phyloP scores from a whole-genome alignment of 2,797 vertebrate genomes.

The Huso huso region DNA sequence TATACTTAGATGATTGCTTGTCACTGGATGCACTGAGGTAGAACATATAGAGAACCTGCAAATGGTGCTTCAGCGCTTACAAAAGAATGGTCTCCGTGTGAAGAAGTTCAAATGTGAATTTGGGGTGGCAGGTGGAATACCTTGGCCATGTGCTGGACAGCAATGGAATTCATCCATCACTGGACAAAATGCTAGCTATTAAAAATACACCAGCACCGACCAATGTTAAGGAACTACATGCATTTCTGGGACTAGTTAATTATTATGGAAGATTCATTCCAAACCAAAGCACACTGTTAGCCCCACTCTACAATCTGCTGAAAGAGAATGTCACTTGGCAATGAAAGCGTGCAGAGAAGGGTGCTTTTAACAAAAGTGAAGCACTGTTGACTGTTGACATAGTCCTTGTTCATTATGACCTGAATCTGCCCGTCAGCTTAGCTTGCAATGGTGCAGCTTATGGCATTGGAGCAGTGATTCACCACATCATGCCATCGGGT shows the following conservation, averaged over 20 bases:
- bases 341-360: constrained; percentile 14
- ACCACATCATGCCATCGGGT: constrained; percentile 20
- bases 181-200: constrained; percentile 20
- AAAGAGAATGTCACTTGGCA: constrained; percentile 16
- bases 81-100: constrained; percentile 11
- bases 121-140: constrained; percentile 16
- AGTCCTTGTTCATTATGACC: constrained; percentile 14
- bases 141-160: constrained; percentile 17
- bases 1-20: constrained; percentile 13
- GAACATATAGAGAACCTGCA: neutral
- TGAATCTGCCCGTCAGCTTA: constrained; percentile 10
- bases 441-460: constrained; percentile 11
- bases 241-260: constrained; percentile 17
- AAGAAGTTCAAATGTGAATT: constrained; percentile 24
- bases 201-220: constrained; percentile 14
- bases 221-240: constrained; percentile 11
- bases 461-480: constrained; percentile 18
- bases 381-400: constrained; percentile 15
- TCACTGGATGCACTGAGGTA: constrained; percentile 9
- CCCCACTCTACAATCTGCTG: constrained; percentile 19
- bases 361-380: constrained; percentile 18
- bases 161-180: constrained; percentile 12
- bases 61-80: constrained; percentile 15
- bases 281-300: constrained; percentile 17
- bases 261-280: constrained; percentile 17